phyloP scores from a whole-genome alignment of 2,113 vertebrate species.

The Rhagologus leucostigma region DNA sequence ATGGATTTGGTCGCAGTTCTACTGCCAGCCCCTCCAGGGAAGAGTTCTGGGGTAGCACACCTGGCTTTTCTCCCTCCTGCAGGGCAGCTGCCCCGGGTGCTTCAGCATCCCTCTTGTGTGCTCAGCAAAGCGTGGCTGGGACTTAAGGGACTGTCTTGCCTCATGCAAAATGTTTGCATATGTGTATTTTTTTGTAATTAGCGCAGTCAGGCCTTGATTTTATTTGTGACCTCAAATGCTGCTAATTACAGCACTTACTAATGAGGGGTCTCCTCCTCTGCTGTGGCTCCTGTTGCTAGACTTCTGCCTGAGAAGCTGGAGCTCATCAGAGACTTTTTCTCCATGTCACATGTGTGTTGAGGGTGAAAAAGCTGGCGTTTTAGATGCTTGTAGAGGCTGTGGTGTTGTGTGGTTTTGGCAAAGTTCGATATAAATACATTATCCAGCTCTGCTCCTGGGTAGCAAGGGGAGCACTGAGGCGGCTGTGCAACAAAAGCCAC shows the following conservation, averaged over 20 bases:
- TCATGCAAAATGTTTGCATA: background rate
- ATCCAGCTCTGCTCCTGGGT: background rate
- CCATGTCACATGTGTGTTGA: accelerated
- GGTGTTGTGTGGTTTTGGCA: background rate
- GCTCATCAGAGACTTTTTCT: background rate
- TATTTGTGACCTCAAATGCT: background rate
- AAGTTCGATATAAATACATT: background rate
- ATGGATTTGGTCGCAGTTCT: background rate
- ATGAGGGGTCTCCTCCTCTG: background rate
- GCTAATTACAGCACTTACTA: background rate
- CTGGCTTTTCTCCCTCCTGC: background rate
- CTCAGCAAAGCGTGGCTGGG: background rate
- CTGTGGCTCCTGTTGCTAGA: background rate
- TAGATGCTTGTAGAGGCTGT: background rate
- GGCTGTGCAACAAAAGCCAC: background rate
- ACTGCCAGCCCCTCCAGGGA: background rate
- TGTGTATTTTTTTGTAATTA: background rate
- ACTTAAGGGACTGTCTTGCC: background rate
- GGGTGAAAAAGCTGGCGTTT: background rate
- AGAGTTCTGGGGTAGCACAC: background rate
- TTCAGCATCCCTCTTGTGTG: accelerated
- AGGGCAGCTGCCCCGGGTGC: accelerated
- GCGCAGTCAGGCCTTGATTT: background rate
- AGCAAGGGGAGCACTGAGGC: background rate
- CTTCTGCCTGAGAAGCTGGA: background rate